Evolutionary conservation across 2,797 vertebrate species (phyloP).

Genomic region (Miichthys miiuy): DNA sequence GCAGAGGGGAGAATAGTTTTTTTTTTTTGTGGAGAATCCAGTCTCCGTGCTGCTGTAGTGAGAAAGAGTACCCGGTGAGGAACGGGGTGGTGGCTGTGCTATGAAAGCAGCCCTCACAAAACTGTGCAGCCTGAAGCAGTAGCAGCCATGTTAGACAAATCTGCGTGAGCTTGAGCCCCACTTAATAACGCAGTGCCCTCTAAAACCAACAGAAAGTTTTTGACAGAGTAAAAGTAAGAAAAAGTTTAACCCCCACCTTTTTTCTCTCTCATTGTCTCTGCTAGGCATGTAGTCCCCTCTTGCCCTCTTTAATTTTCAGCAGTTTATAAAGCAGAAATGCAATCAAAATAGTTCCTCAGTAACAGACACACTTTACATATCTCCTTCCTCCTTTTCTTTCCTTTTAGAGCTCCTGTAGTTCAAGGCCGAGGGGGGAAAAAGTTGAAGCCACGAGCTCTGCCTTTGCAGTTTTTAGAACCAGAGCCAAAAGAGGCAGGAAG

Average conservation of each 20-base stretch:
- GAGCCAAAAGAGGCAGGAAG: conserved; percentile 86
- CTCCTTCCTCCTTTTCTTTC: conserved; percentile 72
- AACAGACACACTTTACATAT: conserved; percentile 71
- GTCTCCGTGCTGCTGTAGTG: conserved; percentile 39
- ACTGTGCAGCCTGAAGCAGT: conserved; percentile 61
- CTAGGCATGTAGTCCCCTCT: conserved; percentile 67
- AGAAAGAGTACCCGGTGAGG: conserved; percentile 50
- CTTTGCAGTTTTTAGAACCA: conserved; percentile 77
- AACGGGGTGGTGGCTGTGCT: conserved; percentile 67
- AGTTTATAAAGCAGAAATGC: conserved; percentile 68
- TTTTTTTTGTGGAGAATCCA: conserved; percentile 20
- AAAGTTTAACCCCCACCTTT: conserved; percentile 80
- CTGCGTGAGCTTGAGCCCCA: conserved; percentile 46
- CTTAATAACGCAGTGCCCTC: conserved; percentile 41
- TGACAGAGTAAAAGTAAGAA: conserved; percentile 68
- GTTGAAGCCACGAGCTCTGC: conserved; percentile 76
- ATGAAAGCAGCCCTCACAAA: conserved; percentile 66
- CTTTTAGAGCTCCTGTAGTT: conserved; percentile 68
- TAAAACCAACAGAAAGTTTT: conserved; percentile 65
- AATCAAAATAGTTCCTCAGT: conserved; percentile 73
- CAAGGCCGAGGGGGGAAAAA: conserved; percentile 69
- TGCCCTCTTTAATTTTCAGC: conserved; percentile 63
- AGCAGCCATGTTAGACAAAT: conserved; percentile 74
- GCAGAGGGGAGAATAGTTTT: conserved; percentile 31
- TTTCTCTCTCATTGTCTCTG: conserved; percentile 71